Evolutionary conservation across 1,140 invertebrate genomes (phyloP).

Genomic region (Sycophila sp.): DNA sequence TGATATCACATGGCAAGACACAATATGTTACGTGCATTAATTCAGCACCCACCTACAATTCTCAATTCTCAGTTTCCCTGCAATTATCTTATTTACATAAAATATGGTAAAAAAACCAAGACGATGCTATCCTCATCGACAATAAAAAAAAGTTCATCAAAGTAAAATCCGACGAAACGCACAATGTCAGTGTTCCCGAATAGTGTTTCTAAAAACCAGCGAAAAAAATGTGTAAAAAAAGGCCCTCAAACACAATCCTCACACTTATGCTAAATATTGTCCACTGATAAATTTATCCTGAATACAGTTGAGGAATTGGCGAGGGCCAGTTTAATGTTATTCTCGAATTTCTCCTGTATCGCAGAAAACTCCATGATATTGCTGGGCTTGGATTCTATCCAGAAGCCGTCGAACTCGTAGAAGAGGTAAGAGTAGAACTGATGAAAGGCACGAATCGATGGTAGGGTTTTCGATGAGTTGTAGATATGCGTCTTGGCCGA

Average conservation of each 20-base stretch:
- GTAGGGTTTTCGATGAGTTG: conserved; percentile 79
- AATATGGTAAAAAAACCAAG: no score
- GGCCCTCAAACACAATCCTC: conserved; percentile 38
- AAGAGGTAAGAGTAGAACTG: conserved; percentile 94
- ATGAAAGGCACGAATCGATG: conserved; percentile 85
- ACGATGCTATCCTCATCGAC: no score
- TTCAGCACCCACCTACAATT: no score
- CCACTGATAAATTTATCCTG: conserved; percentile 78
- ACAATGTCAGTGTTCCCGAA: no score
- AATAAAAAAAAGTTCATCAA: no score
- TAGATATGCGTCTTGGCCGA: conserved; percentile 92
- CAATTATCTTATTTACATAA: background rate
- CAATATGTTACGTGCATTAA: conserved; percentile 37
- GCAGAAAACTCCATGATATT: conserved; percentile 95
- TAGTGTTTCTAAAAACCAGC: no score
- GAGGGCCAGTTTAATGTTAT: conserved; percentile 72
- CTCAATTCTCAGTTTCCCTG: background rate
- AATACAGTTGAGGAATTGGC: conserved; percentile 74
- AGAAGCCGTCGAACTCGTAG: conserved; percentile 93
- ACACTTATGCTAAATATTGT: conserved; percentile 67
- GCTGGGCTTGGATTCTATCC: conserved; percentile 88
- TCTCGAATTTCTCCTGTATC: conserved; percentile 87
- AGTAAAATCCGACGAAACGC: no score
- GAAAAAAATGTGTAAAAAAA: no score
- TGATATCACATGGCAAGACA: conserved; percentile 44